These are phyloP conservation scores for Pachyseris speciosa DNA, from an alignment of 64 coral and sea anemone genomes.

Conservation along the genomic window DNA sequence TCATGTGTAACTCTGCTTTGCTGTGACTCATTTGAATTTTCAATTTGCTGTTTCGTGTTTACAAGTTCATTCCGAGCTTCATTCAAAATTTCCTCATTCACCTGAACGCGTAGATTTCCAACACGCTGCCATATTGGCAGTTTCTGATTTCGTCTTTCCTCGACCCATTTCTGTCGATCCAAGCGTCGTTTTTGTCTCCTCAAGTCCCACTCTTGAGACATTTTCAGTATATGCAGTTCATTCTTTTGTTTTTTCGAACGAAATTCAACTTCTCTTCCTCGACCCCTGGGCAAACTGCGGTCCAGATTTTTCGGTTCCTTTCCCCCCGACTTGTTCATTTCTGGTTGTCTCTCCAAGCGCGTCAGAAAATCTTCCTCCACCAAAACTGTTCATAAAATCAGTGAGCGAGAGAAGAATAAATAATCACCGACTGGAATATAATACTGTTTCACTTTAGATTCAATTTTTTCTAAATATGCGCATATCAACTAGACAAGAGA, in stretches of 20 bases:
- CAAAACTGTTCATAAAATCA: constrained; percentile 1
- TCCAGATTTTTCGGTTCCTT: neutral
- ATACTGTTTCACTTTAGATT: constrained; percentile 42
- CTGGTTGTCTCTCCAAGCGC: too few relatives aligned
- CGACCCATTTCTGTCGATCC: constrained; percentile 91
- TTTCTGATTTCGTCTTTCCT: constrained; percentile 85
- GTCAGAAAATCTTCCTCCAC: neutral
- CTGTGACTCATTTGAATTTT: constrained; percentile 39
- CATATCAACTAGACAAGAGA: constrained; percentile 39
- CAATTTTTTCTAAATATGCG: constrained; percentile 35
- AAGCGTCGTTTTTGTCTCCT: constrained; percentile 84
- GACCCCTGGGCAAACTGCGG: neutral
- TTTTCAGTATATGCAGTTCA: constrained; percentile 91
- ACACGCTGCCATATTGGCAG: constrained; percentile 83
- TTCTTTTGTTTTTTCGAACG: constrained; percentile 92
- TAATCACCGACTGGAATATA: constrained; percentile 17
- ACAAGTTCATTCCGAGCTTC: constrained; percentile 22
- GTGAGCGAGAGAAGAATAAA: constrained; percentile 27
- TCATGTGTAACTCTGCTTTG: neutral
- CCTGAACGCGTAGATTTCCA: constrained; percentile 82
- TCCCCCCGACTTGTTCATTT: constrained; percentile 6
- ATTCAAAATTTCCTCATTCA: constrained; percentile 48
- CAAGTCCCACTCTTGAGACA: constrained; percentile 93
- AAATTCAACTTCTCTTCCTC: constrained; percentile 37
- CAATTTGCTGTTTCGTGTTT: constrained; percentile 35